Percentiles rank a stretch among this genome's conserved stretches.
These are phyloP conservation scores for Neosalanx taihuensis DNA, from an alignment of 2,797 vertebrate genomes.

Conservation along the genomic window DNA sequence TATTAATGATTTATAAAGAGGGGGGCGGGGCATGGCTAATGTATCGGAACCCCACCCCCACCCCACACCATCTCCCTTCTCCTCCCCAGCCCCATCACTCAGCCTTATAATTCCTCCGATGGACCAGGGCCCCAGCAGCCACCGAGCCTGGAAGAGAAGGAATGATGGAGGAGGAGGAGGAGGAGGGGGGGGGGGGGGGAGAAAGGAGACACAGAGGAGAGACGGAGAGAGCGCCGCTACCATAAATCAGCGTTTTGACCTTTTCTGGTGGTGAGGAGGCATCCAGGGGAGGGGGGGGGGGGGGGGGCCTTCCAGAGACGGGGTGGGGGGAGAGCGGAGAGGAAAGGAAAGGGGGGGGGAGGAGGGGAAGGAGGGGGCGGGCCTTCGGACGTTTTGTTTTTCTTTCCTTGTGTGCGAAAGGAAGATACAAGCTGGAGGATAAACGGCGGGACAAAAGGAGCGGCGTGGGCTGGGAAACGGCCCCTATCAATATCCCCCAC, in stretches of 20 bases:
- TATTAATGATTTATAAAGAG: conserved; percentile 45
- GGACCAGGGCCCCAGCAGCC: conserved; percentile 2
- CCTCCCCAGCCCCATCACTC: conserved; percentile 4
- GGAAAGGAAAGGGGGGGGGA: not conserved
- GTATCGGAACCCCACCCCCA: conserved; percentile 30
- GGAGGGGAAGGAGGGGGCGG: not conserved
- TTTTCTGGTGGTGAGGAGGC: conserved; percentile 15
- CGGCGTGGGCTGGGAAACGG: not conserved
- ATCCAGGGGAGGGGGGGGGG: not conserved
- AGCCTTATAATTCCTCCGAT: not conserved
- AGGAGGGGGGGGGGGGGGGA: not conserved
- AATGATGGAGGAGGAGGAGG: not conserved
- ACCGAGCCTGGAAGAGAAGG: not conserved
- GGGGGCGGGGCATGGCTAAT: conserved; percentile 26
- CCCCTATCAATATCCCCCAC: conserved; percentile 13
- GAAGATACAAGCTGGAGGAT: conserved; percentile 18
- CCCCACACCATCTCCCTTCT: not conserved
- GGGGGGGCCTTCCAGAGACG: not conserved
- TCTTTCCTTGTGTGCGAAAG: conserved; percentile 13
- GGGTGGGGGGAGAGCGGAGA: not conserved
- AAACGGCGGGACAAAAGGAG: conserved; percentile 8
- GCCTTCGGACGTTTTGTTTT: not conserved
- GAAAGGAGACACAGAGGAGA: not conserved
- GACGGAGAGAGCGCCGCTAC: not conserved
- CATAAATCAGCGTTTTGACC: conserved; percentile 45